Evolutionary conservation across 2,888 invertebrate species (phyloP), one percentile per base, ranked within the genome.

Genomic region (Eupeodes luniger): DNA sequence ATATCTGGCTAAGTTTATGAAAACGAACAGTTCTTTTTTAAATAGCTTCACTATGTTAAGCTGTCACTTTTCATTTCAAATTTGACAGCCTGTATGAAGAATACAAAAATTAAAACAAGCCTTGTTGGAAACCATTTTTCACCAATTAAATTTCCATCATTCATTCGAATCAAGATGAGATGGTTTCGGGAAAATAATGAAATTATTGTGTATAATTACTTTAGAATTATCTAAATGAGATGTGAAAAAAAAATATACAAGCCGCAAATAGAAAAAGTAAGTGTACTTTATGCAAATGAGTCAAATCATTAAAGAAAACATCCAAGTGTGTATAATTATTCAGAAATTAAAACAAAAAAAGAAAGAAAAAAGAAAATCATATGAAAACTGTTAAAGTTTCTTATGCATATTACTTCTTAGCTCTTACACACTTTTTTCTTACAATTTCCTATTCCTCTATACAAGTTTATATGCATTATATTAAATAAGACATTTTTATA

Each of bases 311-410:
- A 81, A 74, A 74, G 78, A 81, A 78, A 76, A 83, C 66, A 75
- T 53, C 53, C 57, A 75, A 72, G 59, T 82, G 59, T 69, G 74
- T 47, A 80, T 86, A 76, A 79, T 85, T 72, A 81, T 81, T 85
- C 51, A 44, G 36, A 55, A 64, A 57, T 34, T 9, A 64, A 64
- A 47, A 66, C 40, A 9, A 36, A 40, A 27, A 14, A 55, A 51
- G 44, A 44, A 47, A 44, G 57, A 49, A 55, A 69, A 76, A 62
- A 69, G 49, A 78, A 82, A 77, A 85, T 12, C 70, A 62, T 34
- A 62, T 62, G 64, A 36, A 81, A 76, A 64, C 49, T 49, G 36
- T 85, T 78, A n/a, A 55, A 74, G 69, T 7, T 14, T 59, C 11
- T 19, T 55, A 40, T 14, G 27, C 0, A 66, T 72, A 55, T 40